Evolutionary conservation across 2,888 invertebrate genomes (phyloP), one percentile per base, ranked within the genome.

Genomic region (Aphodius sticticus): DNA sequence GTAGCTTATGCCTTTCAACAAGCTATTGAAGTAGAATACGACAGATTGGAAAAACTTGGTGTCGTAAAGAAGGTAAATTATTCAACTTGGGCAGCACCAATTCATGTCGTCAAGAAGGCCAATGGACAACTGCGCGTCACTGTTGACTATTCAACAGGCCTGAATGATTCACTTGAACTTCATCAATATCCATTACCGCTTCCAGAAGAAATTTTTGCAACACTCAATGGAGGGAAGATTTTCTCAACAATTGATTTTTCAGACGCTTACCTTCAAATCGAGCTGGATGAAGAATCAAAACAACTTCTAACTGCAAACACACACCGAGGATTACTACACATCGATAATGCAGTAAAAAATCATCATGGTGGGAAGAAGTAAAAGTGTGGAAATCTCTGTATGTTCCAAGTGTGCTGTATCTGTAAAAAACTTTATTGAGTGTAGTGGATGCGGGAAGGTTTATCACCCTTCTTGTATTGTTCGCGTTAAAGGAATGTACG

Each of bases 11-110:
- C 7, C 38, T 38, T 38, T 7, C 6, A 38, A 38, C 6, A 38
- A 38, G 38, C 38, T 6, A 38, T 38, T 7, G 38, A 38, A 38
- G 38, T 6, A 38, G 38, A 38, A 38, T 38, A 38, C 38, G 38
- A 38, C 7, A 6, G 38, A 38, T 7, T 38, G 6, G 38, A 38
- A 38, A n/a, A n/a, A n/a, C n/a, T n/a, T n/a, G n/a, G n/a, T n/a
- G n/a, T n/a, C n/a, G n/a, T n/a, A n/a, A n/a, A 38, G 7, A 38
- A 7, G 38, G 38, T 38, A 38, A 38, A 38, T 7, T 38, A 74
- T 7, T 85, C 84, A 38, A 84, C 86, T 35, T 86, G 86, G 85
- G 86, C 84, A 15, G 86, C 86, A 14, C 86, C 87, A 2, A 84
- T 86, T 14, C 86, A 86, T 2, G 83, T 83, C 5, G 84, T 86